phyloP scores from a whole-genome alignment of 2,113 vertebrate genomes.

The Pogonocichla stellata region DNA sequence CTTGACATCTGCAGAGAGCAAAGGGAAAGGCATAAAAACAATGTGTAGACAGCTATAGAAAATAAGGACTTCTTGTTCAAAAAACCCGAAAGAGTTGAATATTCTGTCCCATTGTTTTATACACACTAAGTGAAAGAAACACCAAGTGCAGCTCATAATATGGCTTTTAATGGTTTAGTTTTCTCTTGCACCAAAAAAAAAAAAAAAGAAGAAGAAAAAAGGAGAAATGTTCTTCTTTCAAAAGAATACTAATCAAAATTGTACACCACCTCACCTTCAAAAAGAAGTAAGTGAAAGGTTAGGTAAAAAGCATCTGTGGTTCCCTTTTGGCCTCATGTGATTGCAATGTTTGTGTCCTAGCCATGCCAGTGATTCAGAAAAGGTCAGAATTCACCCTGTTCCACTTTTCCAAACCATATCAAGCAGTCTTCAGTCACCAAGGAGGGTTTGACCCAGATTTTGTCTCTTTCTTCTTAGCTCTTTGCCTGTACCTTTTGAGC shows the following conservation, averaged over 20 bases:
- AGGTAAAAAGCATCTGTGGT: neutral
- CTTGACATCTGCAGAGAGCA: neutral
- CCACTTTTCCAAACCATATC: neutral
- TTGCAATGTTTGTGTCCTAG: neutral
- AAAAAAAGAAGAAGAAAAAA: neutral
- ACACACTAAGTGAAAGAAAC: neutral
- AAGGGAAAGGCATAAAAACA: neutral
- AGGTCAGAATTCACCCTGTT: neutral
- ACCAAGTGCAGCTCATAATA: neutral
- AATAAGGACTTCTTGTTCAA: neutral
- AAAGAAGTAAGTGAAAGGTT: neutral
- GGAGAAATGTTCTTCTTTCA: neutral
- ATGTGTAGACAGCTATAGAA: neutral
- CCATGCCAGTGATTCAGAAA: neutral
- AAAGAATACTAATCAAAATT: neutral
- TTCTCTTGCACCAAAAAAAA: neutral
- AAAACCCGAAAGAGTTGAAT: neutral
- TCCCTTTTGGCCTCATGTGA: neutral
- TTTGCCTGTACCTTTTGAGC: constrained; percentile 1
- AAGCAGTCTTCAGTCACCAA: constrained; percentile 18
- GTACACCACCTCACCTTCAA: neutral
- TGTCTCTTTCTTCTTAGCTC: constrained; percentile 35
- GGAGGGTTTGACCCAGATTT: constrained; percentile 60
- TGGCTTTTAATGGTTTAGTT: neutral
- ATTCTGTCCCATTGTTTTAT: neutral